Percentiles rank a stretch among this genome's conserved stretches.
These are phyloP conservation scores for Microctonus brassicae DNA, from an alignment of 2,888 invertebrate species.

Conservation along the genomic window DNA sequence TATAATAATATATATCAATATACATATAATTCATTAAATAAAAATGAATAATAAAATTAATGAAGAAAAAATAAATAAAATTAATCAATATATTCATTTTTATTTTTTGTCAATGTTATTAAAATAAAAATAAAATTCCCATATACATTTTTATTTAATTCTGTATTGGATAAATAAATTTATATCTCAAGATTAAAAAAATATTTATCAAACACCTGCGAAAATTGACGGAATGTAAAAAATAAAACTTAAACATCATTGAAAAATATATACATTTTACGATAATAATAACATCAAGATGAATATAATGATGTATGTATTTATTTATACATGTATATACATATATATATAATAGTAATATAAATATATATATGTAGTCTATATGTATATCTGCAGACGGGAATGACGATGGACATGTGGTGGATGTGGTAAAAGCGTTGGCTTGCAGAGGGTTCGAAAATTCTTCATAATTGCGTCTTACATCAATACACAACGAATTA, in stretches of 20 bases:
- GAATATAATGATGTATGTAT: neutral
- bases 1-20: too few species aligned
- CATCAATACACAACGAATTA: constrained; percentile 66
- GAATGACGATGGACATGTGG: constrained; percentile 55
- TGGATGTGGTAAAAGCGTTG: constrained; percentile 49
- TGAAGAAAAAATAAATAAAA: too few species aligned
- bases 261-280: neutral
- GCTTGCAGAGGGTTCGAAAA: constrained; percentile 28
- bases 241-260: neutral
- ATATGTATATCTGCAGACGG: neutral
- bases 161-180: too few species aligned
- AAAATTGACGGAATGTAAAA: neutral
- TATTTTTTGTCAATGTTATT: too few species aligned
- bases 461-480: constrained; percentile 66
- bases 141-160: neutral
- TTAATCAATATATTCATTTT: too few species aligned
- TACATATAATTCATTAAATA: too few species aligned
- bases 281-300: neutral
- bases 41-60: too few species aligned
- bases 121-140: too few species aligned
- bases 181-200: too few species aligned
- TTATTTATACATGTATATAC: too few species aligned
- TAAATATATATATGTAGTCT: neutral
- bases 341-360: neutral
- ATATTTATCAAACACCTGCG: constrained; percentile 1